Evolutionary conservation across 2,888 invertebrate species (phyloP), one percentile per base, ranked within the genome.

Genomic region (Yponomeuta cagnagella): DNA sequence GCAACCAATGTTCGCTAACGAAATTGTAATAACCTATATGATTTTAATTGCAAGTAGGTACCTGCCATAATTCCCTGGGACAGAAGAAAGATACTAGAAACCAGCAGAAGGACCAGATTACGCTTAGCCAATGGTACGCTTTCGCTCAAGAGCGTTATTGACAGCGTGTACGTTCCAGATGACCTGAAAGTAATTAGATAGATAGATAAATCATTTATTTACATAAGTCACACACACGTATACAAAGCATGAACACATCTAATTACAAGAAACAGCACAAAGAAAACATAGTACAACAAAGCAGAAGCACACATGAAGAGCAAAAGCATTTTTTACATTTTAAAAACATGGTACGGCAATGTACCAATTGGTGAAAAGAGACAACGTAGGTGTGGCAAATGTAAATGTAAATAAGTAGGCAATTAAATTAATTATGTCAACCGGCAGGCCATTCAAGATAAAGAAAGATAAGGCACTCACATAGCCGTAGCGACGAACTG

Each of bases 21-120:
- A 37, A 37, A 37, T 37, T 37, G 2, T 37, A 37, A 12, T 12
- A 15, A 58, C 6, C 15, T 58, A 3, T 58, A 15, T 2, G 3
- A 58, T 58, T 58, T 12, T 15, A 15, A 58, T 58, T 12, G 2
- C 52, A 52, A 10, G n/a, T n/a, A n/a, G n/a, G 74, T 75, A 88
- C 88, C 79, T 79, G 88, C 82, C 84, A 85, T 85, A 6, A 82
- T 69, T 2, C 86, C 87, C 72, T 86, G 86, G 0, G 83, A 74
- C 4, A 86, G 77, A 23, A 86, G 63, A 72, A 82, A 83, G n/a
- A 87, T 81, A 72, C 85, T 84, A 75, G 82, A 76, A 1, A 84
- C 86, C 30, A 84, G 73, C 2, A 87, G 72, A 33, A 87, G 78
- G 10, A 82, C 80, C 37, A 81, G 15, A 73, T 86, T 87, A 9